Percentiles rank a stretch among this genome's conserved stretches.
These are phyloP conservation scores for Anableps anableps DNA, from an alignment of 2,797 vertebrate species.

Conservation along the genomic window DNA sequence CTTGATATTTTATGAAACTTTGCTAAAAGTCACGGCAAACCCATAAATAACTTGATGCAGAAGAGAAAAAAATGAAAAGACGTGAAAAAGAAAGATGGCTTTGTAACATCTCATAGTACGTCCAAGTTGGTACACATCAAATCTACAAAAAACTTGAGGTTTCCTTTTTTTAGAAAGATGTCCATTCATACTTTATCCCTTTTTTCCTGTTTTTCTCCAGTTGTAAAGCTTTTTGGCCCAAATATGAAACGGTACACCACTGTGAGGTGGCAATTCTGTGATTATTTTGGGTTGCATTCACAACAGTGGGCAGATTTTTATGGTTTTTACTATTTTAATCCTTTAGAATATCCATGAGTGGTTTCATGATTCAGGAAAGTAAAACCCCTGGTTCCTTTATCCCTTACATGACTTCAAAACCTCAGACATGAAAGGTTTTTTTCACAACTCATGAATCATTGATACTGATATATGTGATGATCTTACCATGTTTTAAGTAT, in stretches of 20 bases:
- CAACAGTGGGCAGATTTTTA: not conserved
- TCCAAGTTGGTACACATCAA: not conserved
- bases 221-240: not conserved
- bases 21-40: not conserved
- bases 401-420: not conserved
- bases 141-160: not conserved
- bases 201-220: not conserved
- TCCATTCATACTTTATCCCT: not conserved
- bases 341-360: not conserved
- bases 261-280: not conserved
- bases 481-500: not conserved
- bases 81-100: not conserved
- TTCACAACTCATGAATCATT: slow-evolving; percentile 2
- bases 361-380: not conserved
- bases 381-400: not conserved
- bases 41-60: not conserved
- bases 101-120: not conserved
- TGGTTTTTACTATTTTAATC: not conserved
- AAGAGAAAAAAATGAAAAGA: not conserved
- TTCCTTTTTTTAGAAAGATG: not conserved
- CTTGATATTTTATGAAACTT: not conserved
- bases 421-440: not conserved
- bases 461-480: not conserved
- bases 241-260: not conserved
- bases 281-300: not conserved